Evolutionary conservation across 2,888 invertebrate genomes (phyloP), one percentile per base, ranked within the genome.

Genomic region (Cheilosia grossa): DNA sequence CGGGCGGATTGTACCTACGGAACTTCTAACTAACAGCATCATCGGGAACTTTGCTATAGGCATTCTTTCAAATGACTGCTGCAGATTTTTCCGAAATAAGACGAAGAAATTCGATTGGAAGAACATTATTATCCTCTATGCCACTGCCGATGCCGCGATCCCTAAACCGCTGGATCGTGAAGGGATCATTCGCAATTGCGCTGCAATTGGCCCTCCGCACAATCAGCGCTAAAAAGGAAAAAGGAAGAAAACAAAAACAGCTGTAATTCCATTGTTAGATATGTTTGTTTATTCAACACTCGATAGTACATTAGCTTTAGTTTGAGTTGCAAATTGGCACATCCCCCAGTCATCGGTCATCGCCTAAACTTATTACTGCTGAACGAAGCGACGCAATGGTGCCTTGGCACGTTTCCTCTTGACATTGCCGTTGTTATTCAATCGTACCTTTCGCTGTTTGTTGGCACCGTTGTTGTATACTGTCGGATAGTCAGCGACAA

Each of bases 341-440:
- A n/a, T 27, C n/a, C n/a, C 24, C 24, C 7, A 30, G 13, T 13
- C 2, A 15, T 47, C 7, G 42, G 13, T 13, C 2, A 15, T 47
- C 6, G 13, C 10, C 37, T 24, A 15, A 40, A 9, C 47, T 67
- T 63, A 85, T n/a, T 81, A 42, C n/a, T 69, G 69, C 10, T 59
- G n/a, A n/a, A 66, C 61, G 10, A 81, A 72, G 13, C 77, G 77
- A 19, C 78, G 81, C 0, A 54, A 24, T 51, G 67, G 63, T 19
- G 5, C 42, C 69, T 21, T 82, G 49, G 81, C 33, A 9, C 63
- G 77, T 69, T 82, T 86, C 64, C 73, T 77, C 54, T 82, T 86
- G 13, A 77, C 15, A 9, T 66, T 86, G 5, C 80, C 59, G 13
- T 70, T 87, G 82, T 88, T 87, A 66, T 89, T 90, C 21, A 91